Base-by-base conservation (phyloP, 2,113 vertebrate genomes). In the Anseranas semipalmata region DNA sequence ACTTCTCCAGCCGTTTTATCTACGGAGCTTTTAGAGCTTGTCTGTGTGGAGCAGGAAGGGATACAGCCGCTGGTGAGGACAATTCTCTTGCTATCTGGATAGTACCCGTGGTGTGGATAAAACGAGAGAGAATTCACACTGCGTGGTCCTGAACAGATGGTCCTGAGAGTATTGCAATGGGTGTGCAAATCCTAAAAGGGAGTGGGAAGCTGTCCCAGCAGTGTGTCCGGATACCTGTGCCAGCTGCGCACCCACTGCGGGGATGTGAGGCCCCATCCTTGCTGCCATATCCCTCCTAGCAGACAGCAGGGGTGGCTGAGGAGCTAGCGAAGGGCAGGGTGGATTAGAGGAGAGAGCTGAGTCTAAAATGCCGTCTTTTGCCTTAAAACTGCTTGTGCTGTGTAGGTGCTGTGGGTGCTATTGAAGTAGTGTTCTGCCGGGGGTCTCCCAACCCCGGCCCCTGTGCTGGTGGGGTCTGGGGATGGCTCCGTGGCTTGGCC, bases 401-500 rank as follows among this genome's bases (percentile, higher is more conserved):
- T 43, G 39, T 25, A 6, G 43, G 60, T 41, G 66, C 62, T 76
- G 48, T 41, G 10, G 62, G 27, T 4, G 35, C 15, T 20, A 66
- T 63, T 22, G 50, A 22, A 33, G 28, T 41, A 37, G 1, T 19
- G 7, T 30, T 65, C 33, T 88, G 48, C 52, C 52, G 30, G 30
- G 41, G 30, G 4, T n/a, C 45, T 84, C 33, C 15, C 58, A 27
- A 87, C 2, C 24, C 30, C 32, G 21, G 9, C 9, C 12, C 63
- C 25, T 39, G n/a, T 48, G 24, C 6, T 60, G 60, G 11, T 85
- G 70, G 56, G 68, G 25, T 21, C 30, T 46, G 14, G 33, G 33
- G 60, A 5, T 21, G 33, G 20, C 10, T 89, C 43, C 0, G 0
- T 48, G 73, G 6, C 22, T 4, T 20, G 18, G 15, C 10, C 30